These are phyloP conservation scores for Anguilla obscura DNA, from an alignment of 2,797 vertebrate species.

Conservation along the genomic window DNA sequence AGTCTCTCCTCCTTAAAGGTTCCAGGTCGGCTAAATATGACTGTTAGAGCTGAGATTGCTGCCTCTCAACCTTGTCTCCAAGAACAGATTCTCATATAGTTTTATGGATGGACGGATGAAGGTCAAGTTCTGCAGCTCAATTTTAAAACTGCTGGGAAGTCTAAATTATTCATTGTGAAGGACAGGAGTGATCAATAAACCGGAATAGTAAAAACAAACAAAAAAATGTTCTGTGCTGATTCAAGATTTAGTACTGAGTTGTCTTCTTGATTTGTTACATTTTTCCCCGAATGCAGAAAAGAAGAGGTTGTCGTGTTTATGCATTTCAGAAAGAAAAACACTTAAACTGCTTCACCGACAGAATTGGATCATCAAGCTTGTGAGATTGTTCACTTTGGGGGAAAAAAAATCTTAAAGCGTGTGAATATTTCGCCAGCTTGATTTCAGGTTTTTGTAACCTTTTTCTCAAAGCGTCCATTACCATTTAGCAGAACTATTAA, in stretches of 20 bases:
- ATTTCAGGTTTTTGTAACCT: neutral
- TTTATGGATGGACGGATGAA: constrained; percentile 42
- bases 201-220: neutral
- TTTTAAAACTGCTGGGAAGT: neutral
- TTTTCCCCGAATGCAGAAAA: neutral
- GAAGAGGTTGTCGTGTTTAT: neutral
- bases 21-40: constrained; percentile 13
- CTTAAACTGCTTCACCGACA: neutral
- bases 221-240: neutral
- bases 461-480: neutral
- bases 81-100: constrained; percentile 60
- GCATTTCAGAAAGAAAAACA: neutral
- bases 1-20: constrained; percentile 51
- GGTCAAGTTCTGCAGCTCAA: constrained; percentile 15
- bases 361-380: neutral
- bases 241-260: neutral
- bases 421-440: neutral
- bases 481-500: neutral
- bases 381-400: neutral
- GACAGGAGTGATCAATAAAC: neutral
- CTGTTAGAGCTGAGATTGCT: constrained; percentile 61
- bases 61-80: constrained; percentile 47
- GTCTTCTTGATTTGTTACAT: neutral
- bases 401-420: neutral
- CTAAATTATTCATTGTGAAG: constrained; percentile 5